A percentile compares a stretch with the other conserved stretches of the same genome.
phyloP scores from a whole-genome alignment of 2,888 invertebrate genomes.

The Ophioninae sp. region DNA sequence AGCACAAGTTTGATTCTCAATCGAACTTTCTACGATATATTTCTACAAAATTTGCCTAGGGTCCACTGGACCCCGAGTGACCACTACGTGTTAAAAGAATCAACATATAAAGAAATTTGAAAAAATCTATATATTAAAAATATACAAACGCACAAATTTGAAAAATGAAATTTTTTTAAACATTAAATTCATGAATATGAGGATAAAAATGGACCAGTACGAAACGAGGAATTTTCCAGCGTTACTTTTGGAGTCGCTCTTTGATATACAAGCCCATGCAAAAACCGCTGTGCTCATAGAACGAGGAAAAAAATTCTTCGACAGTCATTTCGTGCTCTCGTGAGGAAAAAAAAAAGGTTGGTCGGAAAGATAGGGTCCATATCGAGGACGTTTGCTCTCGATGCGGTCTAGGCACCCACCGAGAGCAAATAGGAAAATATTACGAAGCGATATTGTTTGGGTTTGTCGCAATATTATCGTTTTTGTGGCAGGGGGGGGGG shows the following conservation, averaged over 20 bases:
- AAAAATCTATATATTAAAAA: too few species aligned
- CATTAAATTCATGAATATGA: too few species aligned
- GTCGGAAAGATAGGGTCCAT: conserved; percentile 27
- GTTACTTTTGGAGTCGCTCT: neutral
- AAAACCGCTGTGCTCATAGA: conserved; percentile 12
- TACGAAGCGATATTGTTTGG: conserved; percentile 64
- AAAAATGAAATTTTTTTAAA: too few species aligned
- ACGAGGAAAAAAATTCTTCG: conserved; percentile 17
- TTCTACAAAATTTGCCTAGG: too few species aligned
- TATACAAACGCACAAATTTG: too few species aligned
- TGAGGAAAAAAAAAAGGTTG: conserved; percentile 28
- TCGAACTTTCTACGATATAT: too few species aligned
- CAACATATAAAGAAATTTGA: too few species aligned
- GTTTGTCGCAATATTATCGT: conserved; percentile 74
- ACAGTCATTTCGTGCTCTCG: conserved; percentile 18
- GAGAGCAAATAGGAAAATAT: conserved; percentile 72
- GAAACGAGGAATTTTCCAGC: too few species aligned
- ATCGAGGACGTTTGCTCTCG: conserved; percentile 17
- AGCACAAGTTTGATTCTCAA: too few species aligned
- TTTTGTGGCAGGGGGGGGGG: conserved; percentile 48
- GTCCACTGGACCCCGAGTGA: too few species aligned
- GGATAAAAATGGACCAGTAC: too few species aligned
- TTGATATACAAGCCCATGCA: neutral
- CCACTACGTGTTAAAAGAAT: too few species aligned
- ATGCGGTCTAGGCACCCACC: conserved; percentile 36